A percentile compares a stretch with the other conserved stretches of the same genome.
Evolutionary conservation across 2,888 invertebrate species (phyloP).

Genomic region (Drosophila pseudotalamancana): DNA sequence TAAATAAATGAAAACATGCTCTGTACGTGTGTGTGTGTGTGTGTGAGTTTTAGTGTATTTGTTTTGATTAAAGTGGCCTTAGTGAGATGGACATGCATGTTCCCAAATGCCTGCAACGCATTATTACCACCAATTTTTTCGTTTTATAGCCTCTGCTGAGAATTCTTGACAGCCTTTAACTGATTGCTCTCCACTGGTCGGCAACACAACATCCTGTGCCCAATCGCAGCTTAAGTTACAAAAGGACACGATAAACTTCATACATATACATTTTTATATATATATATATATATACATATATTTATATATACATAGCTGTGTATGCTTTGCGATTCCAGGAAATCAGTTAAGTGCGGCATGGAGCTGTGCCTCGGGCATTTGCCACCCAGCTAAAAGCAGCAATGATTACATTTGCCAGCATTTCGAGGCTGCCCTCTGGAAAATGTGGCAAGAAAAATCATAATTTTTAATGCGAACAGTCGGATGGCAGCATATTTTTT

Average conservation of each 20-base stretch:
- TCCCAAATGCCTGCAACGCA: slow-evolving; percentile 36
- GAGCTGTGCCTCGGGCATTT: slow-evolving; percentile 56
- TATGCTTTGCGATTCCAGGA: slow-evolving; percentile 52
- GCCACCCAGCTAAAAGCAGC: slow-evolving; percentile 54
- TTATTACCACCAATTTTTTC: slow-evolving; percentile 53
- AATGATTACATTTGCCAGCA: slow-evolving; percentile 63
- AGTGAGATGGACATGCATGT: slow-evolving; percentile 29
- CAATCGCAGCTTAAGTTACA: slow-evolving; percentile 16
- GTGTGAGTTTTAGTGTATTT: slow-evolving; percentile 28
- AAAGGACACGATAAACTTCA: slow-evolving; percentile 13
- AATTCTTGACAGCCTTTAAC: slow-evolving; percentile 71
- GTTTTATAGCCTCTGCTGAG: slow-evolving; percentile 62
- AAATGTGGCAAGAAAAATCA: slow-evolving; percentile 45
- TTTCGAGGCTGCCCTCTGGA: slow-evolving; percentile 21
- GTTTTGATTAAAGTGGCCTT: slow-evolving; percentile 59
- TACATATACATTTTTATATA: not conserved
- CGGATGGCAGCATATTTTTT: slow-evolving; percentile 33
- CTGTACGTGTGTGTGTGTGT: not conserved
- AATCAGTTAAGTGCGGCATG: slow-evolving; percentile 72
- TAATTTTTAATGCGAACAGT: slow-evolving; percentile 48
- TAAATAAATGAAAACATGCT: not conserved
- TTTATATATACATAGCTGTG: slow-evolving; percentile 19
- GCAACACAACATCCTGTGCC: slow-evolving; percentile 45
- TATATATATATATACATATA: slow-evolving; percentile 13
- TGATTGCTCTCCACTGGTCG: slow-evolving; percentile 65